Base-by-base conservation (phyloP, 2,797 vertebrate species). In the Bovichtus diacanthus region DNA sequence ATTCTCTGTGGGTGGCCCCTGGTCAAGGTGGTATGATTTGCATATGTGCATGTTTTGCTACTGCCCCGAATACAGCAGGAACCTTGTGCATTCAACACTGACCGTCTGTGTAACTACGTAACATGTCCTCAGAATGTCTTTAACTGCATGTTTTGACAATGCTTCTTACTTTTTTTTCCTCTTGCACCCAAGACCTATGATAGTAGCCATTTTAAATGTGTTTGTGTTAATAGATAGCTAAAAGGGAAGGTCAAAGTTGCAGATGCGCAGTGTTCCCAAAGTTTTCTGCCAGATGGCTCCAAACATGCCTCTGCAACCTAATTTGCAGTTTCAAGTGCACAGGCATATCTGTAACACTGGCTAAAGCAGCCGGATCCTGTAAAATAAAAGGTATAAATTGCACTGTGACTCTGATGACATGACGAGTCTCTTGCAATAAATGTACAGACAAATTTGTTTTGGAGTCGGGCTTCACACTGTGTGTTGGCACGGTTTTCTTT, bases 141-240 rank as follows among this genome's bases (percentile, higher is more conserved):
- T 84, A 90, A 82, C 86, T 95, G 95, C 95, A 96, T 95, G 95
- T 90, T 92, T 91, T 84, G 81, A 88, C 69, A 85, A 89, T 90
- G 89, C 88, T 90, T 93, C 80, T 85, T 91, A 85, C 73, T 81
- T 82, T 80, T 47, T 79, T 86, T 12, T 81, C 75, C 82, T 83
- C 75, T 88, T 86, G 83, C 86, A 85, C 84, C 80, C 70, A 60
- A 84, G 56, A 82, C 43, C 44, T 88, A 72, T 64, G 79, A 89
- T 76, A 83, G 78, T 87, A 81, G 74, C 72, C 76, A 71, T 72
- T 87, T 87, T 66, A 88, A 88, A 87, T 78, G 81, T 91, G 72
- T 84, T 85, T 79, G 76, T 88, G 80, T 86, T 63, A 43, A 56
- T 86, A 80, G 65, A 64, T 76, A 87, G 67, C 23, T 81, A 75